phyloP scores from a whole-genome alignment of 2,113 vertebrate species.

The Camelus dromedarius region DNA sequence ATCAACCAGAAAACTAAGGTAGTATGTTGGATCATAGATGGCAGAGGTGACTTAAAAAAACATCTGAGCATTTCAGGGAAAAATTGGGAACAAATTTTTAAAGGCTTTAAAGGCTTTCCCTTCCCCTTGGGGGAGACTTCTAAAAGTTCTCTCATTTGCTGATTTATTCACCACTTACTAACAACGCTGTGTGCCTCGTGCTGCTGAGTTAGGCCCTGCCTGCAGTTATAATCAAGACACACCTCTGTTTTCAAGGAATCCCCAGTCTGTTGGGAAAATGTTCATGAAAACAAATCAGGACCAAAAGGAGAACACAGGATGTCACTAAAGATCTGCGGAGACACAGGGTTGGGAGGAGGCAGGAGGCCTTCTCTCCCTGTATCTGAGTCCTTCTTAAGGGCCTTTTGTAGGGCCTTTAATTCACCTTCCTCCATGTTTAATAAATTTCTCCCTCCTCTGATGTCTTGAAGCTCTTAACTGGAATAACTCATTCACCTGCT shows the following conservation, averaged over 20 bases:
- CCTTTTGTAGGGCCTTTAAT: not conserved
- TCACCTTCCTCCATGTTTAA: not conserved
- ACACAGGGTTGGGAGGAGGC: not conserved
- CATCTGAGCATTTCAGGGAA: not conserved
- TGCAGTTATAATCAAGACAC: not conserved
- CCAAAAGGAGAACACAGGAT: not conserved
- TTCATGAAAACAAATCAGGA: not conserved
- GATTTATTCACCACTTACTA: not conserved
- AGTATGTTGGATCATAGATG: not conserved
- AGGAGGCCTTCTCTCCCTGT: not conserved
- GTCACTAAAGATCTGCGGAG: not conserved
- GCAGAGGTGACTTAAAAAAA: not conserved
- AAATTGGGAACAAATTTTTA: not conserved
- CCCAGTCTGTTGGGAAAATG: not conserved
- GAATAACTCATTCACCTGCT: not conserved
- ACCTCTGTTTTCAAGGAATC: not conserved
- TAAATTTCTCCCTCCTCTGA: not conserved
- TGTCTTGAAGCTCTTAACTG: not conserved
- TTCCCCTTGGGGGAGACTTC: not conserved
- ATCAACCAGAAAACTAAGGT: not conserved
- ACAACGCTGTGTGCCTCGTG: not conserved
- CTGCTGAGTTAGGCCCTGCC: not conserved
- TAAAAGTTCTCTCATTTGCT: not conserved
- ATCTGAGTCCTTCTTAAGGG: not conserved
- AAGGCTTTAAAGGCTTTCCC: not conserved